Conservation (phyloP, 2,113 vertebrate species). For the Marmota monax region DNA sequence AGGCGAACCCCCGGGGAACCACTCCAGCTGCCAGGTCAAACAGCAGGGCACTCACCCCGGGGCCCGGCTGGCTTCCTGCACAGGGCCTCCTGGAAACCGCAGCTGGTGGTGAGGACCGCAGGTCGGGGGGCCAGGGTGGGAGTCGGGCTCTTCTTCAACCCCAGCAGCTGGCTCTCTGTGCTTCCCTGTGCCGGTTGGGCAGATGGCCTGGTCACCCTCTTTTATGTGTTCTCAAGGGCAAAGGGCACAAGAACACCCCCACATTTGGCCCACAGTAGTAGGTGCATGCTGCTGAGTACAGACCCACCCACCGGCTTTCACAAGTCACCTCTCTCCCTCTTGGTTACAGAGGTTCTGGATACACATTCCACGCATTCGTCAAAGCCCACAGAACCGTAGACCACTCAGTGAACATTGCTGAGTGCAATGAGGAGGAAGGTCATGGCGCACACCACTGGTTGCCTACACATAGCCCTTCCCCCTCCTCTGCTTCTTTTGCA, state of each 20-base stretch:
- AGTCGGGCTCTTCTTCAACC: neutral
- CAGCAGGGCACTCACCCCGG: neutral
- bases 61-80: neutral
- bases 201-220: neutral
- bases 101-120: too few relatives aligned
- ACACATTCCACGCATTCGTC: neutral
- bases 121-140: neutral
- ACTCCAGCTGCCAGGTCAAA: neutral
- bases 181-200: neutral
- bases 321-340: neutral
- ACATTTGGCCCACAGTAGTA: neutral
- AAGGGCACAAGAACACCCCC: neutral
- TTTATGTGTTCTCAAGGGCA: neutral
- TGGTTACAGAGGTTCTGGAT: neutral
- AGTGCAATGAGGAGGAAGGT: neutral
- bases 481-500: neutral
- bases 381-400: neutral
- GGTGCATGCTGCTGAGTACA: neutral
- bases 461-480: neutral
- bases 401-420: neutral
- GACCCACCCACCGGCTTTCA: neutral
- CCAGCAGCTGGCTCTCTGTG: too few relatives aligned
- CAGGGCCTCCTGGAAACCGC: neutral
- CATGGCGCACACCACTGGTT: neutral
- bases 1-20: neutral